Conservation (phyloP, 2,113 vertebrate species). For the Pachypanchax playfairii region DNA sequence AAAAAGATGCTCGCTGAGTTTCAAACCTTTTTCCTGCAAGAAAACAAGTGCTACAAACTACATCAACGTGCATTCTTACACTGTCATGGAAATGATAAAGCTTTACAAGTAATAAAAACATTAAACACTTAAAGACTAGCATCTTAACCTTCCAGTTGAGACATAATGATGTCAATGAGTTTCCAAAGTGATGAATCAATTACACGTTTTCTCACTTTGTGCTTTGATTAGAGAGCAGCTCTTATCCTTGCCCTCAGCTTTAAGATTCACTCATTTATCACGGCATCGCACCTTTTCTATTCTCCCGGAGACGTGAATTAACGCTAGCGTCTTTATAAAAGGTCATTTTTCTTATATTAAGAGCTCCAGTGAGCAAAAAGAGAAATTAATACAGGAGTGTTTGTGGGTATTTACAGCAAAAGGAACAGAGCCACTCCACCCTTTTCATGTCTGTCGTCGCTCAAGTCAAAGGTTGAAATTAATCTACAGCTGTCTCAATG, state of each 20-base stretch:
- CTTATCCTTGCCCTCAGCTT: constrained; percentile 49
- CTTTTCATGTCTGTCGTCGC: constrained; percentile 63
- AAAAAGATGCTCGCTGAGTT: too few relatives aligned
- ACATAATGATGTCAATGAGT: background rate
- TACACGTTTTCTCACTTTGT: background rate
- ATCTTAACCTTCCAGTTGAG: background rate
- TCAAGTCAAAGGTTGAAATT: constrained; percentile 64
- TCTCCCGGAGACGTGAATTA: constrained; percentile 24
- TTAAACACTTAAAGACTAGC: constrained; percentile 7
- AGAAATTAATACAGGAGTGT: background rate
- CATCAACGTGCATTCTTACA: too few relatives aligned
- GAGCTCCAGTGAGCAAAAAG: constrained; percentile 6
- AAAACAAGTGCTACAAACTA: too few relatives aligned
- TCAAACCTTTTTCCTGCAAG: too few relatives aligned
- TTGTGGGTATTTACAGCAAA: constrained; percentile 5
- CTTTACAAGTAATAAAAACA: background rate
- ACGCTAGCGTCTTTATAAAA: constrained; percentile 23
- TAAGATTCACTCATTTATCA: constrained; percentile 26
- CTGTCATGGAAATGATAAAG: background rate
- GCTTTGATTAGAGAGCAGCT: constrained; percentile 24
- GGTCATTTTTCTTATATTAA: constrained; percentile 2
- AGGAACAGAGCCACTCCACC: constrained; percentile 52
- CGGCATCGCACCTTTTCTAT: background rate
- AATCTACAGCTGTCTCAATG: constrained; percentile 73
- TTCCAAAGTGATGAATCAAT: constrained; percentile 1